Conservation (phyloP, 2,888 invertebrate species). For the Galerucella nymphaeae region DNA sequence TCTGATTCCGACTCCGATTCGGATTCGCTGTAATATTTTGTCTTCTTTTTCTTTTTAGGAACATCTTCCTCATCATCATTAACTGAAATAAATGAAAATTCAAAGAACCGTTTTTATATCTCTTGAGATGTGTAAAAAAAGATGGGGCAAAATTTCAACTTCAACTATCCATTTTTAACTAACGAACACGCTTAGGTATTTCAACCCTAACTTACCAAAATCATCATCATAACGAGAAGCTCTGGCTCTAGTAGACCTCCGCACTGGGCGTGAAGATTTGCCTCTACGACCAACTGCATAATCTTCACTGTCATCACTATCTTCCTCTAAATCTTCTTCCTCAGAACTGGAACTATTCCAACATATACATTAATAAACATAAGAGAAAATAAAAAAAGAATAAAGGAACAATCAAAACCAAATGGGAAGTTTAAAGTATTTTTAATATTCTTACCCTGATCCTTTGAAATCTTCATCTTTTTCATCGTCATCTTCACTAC, state of each 20-base stretch:
- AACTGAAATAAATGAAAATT: conserved; percentile 43
- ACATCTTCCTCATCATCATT: conserved; percentile 66
- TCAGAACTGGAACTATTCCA: conserved; percentile 57
- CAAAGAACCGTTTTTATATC: not conserved
- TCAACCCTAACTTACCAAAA: conserved; percentile 63
- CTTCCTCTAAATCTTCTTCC: conserved; percentile 69
- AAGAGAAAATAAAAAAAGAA: no score
- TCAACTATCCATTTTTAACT: no score
- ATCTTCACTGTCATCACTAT: conserved; percentile 70
- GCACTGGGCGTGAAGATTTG: conserved; percentile 64
- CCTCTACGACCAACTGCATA: conserved; percentile 66
- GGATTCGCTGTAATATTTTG: conserved; percentile 71
- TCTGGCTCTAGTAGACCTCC: conserved; percentile 69
- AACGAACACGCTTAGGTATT: no score
- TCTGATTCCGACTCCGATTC: conserved; percentile 71
- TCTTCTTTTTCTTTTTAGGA: conserved; percentile 70
- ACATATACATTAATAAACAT: not conserved
- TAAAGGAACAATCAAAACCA: no score
- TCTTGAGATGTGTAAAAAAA: not conserved
- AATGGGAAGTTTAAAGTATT: not conserved
- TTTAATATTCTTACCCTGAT: conserved; percentile 67
- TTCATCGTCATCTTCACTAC: conserved; percentile 74
- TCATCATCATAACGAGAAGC: conserved; percentile 69
- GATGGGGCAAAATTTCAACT: no score
- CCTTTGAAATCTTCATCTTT: conserved; percentile 94